Percentiles rank a stretch among this genome's conserved stretches.
Evolutionary conservation across 2,113 vertebrate genomes (phyloP).

Genomic region (Vulpes vulpes): DNA sequence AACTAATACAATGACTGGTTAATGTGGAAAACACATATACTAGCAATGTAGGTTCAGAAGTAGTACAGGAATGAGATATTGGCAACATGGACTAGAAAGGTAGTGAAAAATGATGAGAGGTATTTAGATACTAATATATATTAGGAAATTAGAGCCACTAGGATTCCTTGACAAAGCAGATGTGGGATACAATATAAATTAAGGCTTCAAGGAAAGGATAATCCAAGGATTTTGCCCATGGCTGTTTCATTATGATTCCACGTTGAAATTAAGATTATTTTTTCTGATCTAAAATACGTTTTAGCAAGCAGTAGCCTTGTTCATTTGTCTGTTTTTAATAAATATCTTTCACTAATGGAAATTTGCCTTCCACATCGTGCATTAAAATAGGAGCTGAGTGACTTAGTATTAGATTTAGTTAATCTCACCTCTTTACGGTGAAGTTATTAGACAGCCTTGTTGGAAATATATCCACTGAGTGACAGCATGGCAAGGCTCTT

Average conservation of each 20-base stretch:
- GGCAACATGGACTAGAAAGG: not conserved
- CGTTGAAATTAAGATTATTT: not conserved
- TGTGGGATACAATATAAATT: not conserved
- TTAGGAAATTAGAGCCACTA: not conserved
- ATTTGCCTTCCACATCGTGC: not conserved
- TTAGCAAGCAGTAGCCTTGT: not conserved
- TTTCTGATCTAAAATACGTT: not conserved
- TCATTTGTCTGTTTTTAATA: conserved; percentile 17
- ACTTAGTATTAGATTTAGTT: not conserved
- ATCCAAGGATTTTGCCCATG: not conserved
- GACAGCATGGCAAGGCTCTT: conserved; percentile 12
- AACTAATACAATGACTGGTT: not conserved
- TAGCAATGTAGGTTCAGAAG: not conserved
- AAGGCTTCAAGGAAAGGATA: not conserved
- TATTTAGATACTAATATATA: not conserved
- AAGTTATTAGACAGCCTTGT: not conserved
- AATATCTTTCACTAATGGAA: conserved; percentile 1
- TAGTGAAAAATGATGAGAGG: not conserved
- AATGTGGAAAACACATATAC: not conserved
- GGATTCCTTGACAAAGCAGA: not conserved
- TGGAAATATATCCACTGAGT: conserved; percentile 56
- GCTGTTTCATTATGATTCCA: not conserved
- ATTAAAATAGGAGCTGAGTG: conserved; percentile 29
- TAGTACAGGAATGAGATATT: not conserved
- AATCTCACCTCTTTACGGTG: not conserved